These are phyloP conservation scores for Ophion ventricosus DNA, from an alignment of 2,888 invertebrate species.

Conservation along the genomic window DNA sequence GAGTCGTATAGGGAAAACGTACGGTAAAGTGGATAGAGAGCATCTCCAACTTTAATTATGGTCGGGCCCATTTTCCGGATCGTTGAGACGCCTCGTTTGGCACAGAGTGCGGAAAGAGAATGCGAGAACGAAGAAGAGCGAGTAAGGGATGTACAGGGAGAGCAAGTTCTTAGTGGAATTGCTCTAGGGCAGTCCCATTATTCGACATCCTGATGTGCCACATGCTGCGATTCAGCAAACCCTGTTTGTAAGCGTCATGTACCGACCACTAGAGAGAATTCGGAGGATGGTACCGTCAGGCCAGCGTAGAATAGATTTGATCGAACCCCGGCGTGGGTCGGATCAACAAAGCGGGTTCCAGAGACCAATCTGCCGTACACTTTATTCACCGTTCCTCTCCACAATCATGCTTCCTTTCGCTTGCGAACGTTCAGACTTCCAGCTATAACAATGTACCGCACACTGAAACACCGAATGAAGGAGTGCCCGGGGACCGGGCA, in stretches of 20 bases:
- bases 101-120: conserved; percentile 36
- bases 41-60: conserved; percentile 59
- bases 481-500: background rate
- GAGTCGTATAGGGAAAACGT: conserved; percentile 23
- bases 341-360: conserved; percentile 41
- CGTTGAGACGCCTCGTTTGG: conserved; percentile 58
- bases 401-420: conserved; percentile 24
- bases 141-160: background rate
- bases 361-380: conserved; percentile 23
- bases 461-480: conserved; percentile 36
- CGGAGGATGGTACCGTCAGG: conserved; percentile 14
- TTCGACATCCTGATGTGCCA: conserved; percentile 37
- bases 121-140: background rate
- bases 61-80: conserved; percentile 62
- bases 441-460: background rate
- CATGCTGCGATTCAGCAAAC: conserved; percentile 48
- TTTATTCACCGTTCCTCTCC: conserved; percentile 32
- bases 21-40: conserved; percentile 18
- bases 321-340: conserved; percentile 41
- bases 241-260: conserved; percentile 42
- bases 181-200: conserved; percentile 36
- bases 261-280: conserved; percentile 39
- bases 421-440: conserved; percentile 31
- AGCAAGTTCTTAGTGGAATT: conserved; percentile 9
- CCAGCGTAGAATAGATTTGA: conserved; percentile 38